Evolutionary conservation across 2,113 vertebrate genomes (phyloP), one percentile per base, ranked within the genome.

Genomic region (Scolopax mira): DNA sequence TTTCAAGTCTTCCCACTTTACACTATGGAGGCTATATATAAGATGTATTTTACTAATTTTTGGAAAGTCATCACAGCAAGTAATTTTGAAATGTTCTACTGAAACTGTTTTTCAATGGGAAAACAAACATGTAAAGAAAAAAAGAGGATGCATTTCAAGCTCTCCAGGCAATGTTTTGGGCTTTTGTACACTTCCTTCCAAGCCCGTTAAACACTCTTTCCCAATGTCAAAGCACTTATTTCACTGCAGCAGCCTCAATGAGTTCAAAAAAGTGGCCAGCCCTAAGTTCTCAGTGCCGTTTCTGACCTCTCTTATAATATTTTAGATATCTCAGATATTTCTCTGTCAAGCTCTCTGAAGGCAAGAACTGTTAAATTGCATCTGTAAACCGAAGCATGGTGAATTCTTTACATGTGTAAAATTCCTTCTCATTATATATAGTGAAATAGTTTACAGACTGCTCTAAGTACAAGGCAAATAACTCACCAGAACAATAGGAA

Each of bases 271-370:
- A 90, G 48, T 2, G 0, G 21, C 33, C 52, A 72, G 69, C n/a
- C 44, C 15, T 41, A 69, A 37, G 39, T 73, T 93, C 44, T 86
- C 3, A 2, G 55, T 94, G 72, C 74, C 16, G 39, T 92, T 93
- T 85, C 67, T 84, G 71, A 88, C 52, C 16, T 37, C 74, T 60
- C 39, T 92, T 81, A 30, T 28, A 75, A 73, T 78, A 74, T 71
- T 96, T 96, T 85, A 87, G 89, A 92, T 91, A 94, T 51, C 39
- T 88, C 69, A 70, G 89, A 52, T 84, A 77, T 65, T 84, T 95
- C 48, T 88, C 52, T 5, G 3, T 60, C 42, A 66, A 35, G 39
- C 21, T 84, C n/a, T 94, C 69, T 79, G 54, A 84, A 84, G 37
- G 55, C 69, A 86, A 79, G 65, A 48, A 60, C 84, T 84, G 35